phyloP scores from a whole-genome alignment of 2,888 invertebrate species.

The Hedychridium roseum region DNA sequence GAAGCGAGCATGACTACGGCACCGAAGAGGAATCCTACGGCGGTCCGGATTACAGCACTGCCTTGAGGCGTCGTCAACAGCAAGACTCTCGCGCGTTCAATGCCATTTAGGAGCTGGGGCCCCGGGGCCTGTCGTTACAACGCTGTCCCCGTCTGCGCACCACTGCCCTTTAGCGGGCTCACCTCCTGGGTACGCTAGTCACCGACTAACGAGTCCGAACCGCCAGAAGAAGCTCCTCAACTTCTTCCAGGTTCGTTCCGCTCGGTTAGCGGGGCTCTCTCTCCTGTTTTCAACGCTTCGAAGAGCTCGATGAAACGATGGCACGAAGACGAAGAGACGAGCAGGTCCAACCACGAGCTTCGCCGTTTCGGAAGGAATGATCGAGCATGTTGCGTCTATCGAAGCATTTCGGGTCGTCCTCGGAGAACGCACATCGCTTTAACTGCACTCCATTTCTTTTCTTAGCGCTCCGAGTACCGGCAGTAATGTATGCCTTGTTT shows the following conservation, averaged over 20 bases:
- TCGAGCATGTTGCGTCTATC: too few relatives aligned
- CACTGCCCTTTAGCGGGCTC: slow-evolving; percentile 57
- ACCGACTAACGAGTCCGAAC: slow-evolving; percentile 64
- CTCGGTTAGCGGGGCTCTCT: slow-evolving; percentile 40
- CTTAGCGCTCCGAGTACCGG: too few relatives aligned
- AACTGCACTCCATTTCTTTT: too few relatives aligned
- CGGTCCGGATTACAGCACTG: slow-evolving; percentile 67
- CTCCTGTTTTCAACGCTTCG: slow-evolving; percentile 22
- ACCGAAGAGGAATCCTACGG: slow-evolving; percentile 64
- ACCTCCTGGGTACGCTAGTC: slow-evolving; percentile 48
- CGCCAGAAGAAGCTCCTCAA: too few relatives aligned
- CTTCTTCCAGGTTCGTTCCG: slow-evolving; percentile 31
- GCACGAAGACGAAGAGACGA: too few relatives aligned
- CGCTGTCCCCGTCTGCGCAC: slow-evolving; percentile 62
- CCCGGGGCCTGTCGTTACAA: slow-evolving; percentile 62
- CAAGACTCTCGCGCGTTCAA: slow-evolving; percentile 71
- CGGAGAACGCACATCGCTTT: too few relatives aligned
- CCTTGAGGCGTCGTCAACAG: slow-evolving; percentile 67
- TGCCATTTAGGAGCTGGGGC: slow-evolving; percentile 73
- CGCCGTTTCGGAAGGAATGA: too few relatives aligned
- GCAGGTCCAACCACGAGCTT: too few relatives aligned
- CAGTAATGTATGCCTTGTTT: too few relatives aligned
- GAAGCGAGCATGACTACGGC: slow-evolving; percentile 61
- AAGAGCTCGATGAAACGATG: background rate
- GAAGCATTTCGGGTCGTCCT: too few relatives aligned